A percentile compares a stretch with the other conserved stretches of the same genome.
Evolutionary conservation across 2,113 vertebrate species (phyloP).

Genomic region (Dermatemys mawii): DNA sequence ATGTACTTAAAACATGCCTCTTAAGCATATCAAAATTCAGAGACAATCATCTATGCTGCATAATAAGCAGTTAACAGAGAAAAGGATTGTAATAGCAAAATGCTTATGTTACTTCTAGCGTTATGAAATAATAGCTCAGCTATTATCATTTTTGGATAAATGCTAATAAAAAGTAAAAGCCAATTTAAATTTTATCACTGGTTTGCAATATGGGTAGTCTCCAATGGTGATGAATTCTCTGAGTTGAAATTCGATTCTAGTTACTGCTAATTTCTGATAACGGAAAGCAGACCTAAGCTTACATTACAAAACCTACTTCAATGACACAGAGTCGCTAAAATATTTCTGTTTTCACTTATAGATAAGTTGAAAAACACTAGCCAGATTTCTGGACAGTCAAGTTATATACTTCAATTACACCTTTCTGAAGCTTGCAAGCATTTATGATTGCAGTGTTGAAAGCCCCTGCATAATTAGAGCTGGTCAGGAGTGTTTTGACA

Average conservation of each 20-base stretch:
- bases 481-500: neutral
- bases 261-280: neutral
- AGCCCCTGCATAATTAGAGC: neutral
- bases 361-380: neutral
- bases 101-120: neutral
- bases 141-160: neutral
- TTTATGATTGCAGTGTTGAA: neutral
- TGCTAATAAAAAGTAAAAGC: neutral
- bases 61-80: neutral
- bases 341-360: neutral
- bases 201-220: neutral
- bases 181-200: neutral
- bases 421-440: neutral
- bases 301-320: neutral
- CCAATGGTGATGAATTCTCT: neutral
- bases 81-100: neutral
- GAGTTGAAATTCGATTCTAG: neutral
- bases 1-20: neutral
- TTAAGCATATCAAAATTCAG: neutral
- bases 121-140: neutral
- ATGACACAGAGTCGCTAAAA: neutral
- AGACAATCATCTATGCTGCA: neutral
- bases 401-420: neutral
- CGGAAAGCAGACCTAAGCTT: neutral
- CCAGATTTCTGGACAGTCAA: neutral